Conservation (phyloP, 92 coral and sea anemone species). For the Paragorgia papillata region DNA sequence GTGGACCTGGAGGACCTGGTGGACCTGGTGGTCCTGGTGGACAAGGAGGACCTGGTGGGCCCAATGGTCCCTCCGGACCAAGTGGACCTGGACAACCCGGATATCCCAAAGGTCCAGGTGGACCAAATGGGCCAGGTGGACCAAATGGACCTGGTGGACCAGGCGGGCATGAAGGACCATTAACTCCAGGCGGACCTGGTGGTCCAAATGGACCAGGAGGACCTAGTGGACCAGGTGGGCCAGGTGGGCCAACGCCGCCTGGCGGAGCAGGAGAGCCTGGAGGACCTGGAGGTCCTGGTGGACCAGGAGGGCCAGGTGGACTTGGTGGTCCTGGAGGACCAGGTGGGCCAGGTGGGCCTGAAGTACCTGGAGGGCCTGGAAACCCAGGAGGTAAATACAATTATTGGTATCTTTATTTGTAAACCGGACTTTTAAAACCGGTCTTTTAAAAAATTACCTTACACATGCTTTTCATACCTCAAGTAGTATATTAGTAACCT, state of each 20-base stretch:
- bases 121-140: conserved; percentile 60
- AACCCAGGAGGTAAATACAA: conserved; percentile 42
- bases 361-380: conserved; percentile 44
- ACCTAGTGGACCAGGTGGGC: conserved; percentile 70
- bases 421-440: too few relatives aligned
- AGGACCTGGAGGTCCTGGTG: conserved; percentile 60
- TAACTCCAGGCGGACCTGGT: conserved; percentile 73
- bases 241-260: conserved; percentile 71
- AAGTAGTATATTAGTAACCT: too few relatives aligned
- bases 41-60: conserved; percentile 50
- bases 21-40: conserved; percentile 64
- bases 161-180: conserved; percentile 76
- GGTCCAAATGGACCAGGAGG: conserved; percentile 68
- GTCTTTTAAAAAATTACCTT: too few relatives aligned
- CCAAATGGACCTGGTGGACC: conserved; percentile 75
- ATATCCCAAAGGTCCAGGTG: conserved; percentile 79
- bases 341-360: conserved; percentile 56
- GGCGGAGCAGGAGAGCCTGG: conserved; percentile 73
- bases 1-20: conserved; percentile 71
- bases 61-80: conserved; percentile 74
- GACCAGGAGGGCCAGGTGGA: conserved; percentile 64
- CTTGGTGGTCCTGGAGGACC: conserved; percentile 69
- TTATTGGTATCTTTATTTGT: background rate
- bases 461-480: too few relatives aligned
- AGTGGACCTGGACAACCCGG: conserved; percentile 84